Percentiles rank a stretch among this genome's conserved stretches.
These are phyloP conservation scores for Slavum lentiscoides DNA, from an alignment of 2,888 invertebrate species.

Conservation along the genomic window DNA sequence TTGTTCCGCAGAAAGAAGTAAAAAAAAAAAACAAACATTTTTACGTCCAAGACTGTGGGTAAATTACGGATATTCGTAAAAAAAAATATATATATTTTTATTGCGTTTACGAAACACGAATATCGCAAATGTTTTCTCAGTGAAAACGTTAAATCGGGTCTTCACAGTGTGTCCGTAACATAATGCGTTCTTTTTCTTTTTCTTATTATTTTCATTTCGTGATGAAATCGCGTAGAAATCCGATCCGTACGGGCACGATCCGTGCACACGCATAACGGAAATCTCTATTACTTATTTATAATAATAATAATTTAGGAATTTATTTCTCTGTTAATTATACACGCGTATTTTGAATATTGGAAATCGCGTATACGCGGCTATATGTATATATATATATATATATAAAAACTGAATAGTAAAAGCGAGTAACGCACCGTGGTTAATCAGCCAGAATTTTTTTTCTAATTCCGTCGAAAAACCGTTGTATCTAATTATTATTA, in stretches of 20 bases:
- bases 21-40: too few species aligned
- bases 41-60: too few species aligned
- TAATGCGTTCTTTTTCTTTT: neutral
- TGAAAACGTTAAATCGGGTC: neutral
- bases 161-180: neutral
- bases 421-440: slow-evolving; percentile 49
- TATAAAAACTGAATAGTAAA: slow-evolving; percentile 35
- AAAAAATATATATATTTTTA: too few species aligned
- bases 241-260: neutral
- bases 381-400: too few species aligned
- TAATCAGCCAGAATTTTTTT: slow-evolving; percentile 40
- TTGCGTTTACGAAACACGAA: too few species aligned
- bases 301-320: slow-evolving; percentile 7
- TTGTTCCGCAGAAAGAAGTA: too few species aligned
- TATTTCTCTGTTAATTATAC: slow-evolving; percentile 37
- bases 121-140: neutral
- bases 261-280: slow-evolving; percentile 4
- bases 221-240: neutral
- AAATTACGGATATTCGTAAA: too few species aligned
- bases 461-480: slow-evolving; percentile 16
- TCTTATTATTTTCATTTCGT: neutral
- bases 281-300: slow-evolving; percentile 9
- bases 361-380: slow-evolving; percentile 32
- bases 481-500: slow-evolving; percentile 31
- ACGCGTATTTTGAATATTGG: slow-evolving; percentile 10